These are phyloP conservation scores for Drosophila flavopinicola DNA, from an alignment of 2,888 invertebrate genomes.

Conservation along the genomic window DNA sequence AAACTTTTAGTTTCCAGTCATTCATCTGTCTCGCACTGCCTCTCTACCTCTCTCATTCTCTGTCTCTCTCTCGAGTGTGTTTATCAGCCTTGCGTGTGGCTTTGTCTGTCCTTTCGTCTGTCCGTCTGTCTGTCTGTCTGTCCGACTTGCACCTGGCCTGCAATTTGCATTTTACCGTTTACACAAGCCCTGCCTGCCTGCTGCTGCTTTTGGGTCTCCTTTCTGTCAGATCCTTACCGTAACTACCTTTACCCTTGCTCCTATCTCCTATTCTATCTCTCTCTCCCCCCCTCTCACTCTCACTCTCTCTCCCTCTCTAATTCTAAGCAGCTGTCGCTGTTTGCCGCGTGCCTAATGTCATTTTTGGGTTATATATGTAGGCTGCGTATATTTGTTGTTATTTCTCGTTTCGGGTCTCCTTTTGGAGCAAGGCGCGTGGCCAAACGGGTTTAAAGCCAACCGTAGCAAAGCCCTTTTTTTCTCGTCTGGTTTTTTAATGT, in stretches of 20 bases:
- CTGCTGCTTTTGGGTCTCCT: constrained; percentile 1
- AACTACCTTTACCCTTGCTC: background rate
- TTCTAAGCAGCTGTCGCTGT: constrained; percentile 58
- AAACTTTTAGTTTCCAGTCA: constrained; percentile 33
- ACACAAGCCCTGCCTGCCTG: constrained; percentile 45
- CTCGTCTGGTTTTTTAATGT: constrained; percentile 14
- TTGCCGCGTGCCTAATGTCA: constrained; percentile 66
- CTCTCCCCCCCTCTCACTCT: background rate
- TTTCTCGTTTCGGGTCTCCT: constrained; percentile 20
- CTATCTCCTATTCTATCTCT: background rate
- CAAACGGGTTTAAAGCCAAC: constrained; percentile 40
- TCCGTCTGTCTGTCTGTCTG: background rate
- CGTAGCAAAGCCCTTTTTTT: constrained; percentile 10
- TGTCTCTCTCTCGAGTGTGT: constrained; percentile 5
- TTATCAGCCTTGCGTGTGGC: constrained; percentile 66
- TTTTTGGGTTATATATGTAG: constrained; percentile 29
- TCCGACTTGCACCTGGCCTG: constrained; percentile 81
- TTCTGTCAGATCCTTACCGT: constrained; percentile 19
- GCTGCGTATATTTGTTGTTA: constrained; percentile 1
- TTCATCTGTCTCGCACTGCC: constrained; percentile 37
- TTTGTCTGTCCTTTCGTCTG: constrained; percentile 15
- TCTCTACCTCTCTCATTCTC: background rate
- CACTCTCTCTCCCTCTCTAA: constrained; percentile 15
- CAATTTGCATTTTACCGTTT: constrained; percentile 75
- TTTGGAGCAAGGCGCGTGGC: constrained; percentile 51